Conservation (phyloP, 92 coral and sea anemone genomes). For the Siderastrea siderea region DNA sequence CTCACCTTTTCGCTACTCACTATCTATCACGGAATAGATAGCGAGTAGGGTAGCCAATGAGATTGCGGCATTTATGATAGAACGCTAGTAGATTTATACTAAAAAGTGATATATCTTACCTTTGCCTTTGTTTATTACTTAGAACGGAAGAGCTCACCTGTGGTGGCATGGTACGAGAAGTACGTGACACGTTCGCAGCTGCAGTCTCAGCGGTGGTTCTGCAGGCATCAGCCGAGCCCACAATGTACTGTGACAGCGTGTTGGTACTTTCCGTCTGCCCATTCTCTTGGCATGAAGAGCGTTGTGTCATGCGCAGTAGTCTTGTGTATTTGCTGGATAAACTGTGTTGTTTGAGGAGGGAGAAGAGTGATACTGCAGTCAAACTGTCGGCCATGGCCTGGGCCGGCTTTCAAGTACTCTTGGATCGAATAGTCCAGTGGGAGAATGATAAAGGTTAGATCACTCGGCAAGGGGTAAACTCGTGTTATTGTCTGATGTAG, state of each 20-base stretch:
- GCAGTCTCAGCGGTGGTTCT: conserved; percentile 88
- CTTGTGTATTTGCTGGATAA: conserved; percentile 86
- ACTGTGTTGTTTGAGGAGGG: conserved; percentile 79
- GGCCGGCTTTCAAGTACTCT: conserved; percentile 89
- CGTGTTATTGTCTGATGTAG: too few species aligned
- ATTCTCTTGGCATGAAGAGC: conserved; percentile 92
- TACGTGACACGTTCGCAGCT: conserved; percentile 91
- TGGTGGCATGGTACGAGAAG: conserved; percentile 91
- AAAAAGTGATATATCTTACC: not conserved
- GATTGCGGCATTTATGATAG: not conserved
- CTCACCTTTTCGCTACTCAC: too few species aligned
- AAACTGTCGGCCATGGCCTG: conserved; percentile 88
- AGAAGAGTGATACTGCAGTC: conserved; percentile 60
- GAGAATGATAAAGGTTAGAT: conserved; percentile 92
- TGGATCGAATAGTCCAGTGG: conserved; percentile 94
- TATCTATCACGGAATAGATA: too few species aligned
- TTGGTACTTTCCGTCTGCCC: conserved; percentile 88
- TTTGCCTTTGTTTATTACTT: not conserved
- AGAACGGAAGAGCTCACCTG: conserved; percentile 95
- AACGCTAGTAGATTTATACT: too few species aligned
- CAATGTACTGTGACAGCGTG: conserved; percentile 82
- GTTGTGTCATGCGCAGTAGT: conserved; percentile 92
- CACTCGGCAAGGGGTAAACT: too few species aligned
- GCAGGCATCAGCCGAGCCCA: conserved; percentile 72
- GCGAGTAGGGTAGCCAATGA: too few species aligned